phyloP scores from a whole-genome alignment of 1,140 invertebrate genomes.

The Drosophila rhopaloa region DNA sequence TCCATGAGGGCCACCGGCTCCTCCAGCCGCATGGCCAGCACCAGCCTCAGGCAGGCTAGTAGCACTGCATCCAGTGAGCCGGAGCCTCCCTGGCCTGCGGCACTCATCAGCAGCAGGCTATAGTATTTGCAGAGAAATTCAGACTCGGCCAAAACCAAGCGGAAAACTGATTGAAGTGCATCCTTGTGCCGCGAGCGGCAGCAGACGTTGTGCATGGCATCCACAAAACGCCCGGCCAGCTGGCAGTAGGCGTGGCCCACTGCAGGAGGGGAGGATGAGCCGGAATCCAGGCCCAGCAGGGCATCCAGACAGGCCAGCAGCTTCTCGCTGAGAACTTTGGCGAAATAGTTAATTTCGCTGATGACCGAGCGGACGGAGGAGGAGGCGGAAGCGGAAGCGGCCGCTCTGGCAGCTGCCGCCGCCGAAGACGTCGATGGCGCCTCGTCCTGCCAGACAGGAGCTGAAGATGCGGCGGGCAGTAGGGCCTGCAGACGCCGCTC shows the following conservation, averaged over 20 bases:
- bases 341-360: slow-evolving; percentile 84
- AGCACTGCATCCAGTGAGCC: slow-evolving; percentile 55
- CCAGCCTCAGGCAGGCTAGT: slow-evolving; percentile 63
- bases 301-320: slow-evolving; percentile 66
- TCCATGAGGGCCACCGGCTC: slow-evolving; percentile 63
- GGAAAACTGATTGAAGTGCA: slow-evolving; percentile 79
- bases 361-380: slow-evolving; percentile 35
- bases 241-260: slow-evolving; percentile 55
- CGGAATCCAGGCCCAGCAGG: slow-evolving; percentile 21
- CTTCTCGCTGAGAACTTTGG: slow-evolving; percentile 81
- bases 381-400: slow-evolving; percentile 12
- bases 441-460: slow-evolving; percentile 59
- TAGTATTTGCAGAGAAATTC: slow-evolving; percentile 81
- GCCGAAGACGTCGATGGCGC: slow-evolving; percentile 77
- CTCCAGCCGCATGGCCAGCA: slow-evolving; percentile 69
- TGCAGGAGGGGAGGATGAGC: slow-evolving; percentile 2
- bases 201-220: slow-evolving; percentile 74
- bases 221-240: slow-evolving; percentile 73
- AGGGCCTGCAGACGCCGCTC: slow-evolving; percentile 43
- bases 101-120: slow-evolving; percentile 74
- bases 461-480: slow-evolving; percentile 13
- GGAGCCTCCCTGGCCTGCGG: slow-evolving; percentile 26
- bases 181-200: slow-evolving; percentile 79
- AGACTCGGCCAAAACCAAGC: slow-evolving; percentile 77
- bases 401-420: slow-evolving; percentile 68